phyloP scores from a whole-genome alignment of 2,888 invertebrate species.

The Andrena chrysosceles region DNA sequence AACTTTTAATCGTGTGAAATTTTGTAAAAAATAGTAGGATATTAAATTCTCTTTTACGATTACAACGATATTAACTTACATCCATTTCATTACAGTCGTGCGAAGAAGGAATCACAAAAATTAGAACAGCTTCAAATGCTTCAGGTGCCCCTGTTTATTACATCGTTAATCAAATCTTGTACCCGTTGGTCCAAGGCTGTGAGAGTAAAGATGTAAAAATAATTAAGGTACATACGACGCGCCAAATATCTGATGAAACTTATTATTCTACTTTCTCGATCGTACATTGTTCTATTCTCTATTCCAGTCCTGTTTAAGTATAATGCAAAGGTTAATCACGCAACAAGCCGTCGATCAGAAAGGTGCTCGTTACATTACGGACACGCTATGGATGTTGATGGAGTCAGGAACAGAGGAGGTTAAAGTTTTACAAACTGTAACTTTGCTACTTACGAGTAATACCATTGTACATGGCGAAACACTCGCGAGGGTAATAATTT shows the following conservation, averaged over 20 bases:
- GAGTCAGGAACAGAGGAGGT: conserved; percentile 98
- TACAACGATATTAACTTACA: not conserved
- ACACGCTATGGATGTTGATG: conserved; percentile 96
- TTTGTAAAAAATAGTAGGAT: not conserved
- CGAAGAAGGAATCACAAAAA: conserved; percentile 96
- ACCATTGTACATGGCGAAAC: conserved; percentile 97
- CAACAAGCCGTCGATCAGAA: conserved; percentile 96
- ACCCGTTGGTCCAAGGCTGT: conserved; percentile 98
- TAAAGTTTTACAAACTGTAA: conserved; percentile 97
- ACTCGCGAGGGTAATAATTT: conserved; percentile 91
- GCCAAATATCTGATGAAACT: not conserved
- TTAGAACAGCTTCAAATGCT: conserved; percentile 91
- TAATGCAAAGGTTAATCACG: conserved; percentile 97
- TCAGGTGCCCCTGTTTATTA: conserved; percentile 94
- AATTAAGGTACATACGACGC: conserved; percentile 89
- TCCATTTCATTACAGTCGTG: conserved; percentile 90
- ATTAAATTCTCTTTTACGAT: not conserved
- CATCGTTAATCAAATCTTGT: conserved; percentile 96
- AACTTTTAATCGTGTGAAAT: not conserved
- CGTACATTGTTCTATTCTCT: not conserved
- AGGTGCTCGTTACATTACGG: conserved; percentile 96
- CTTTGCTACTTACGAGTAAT: conserved; percentile 97
- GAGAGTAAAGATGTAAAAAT: conserved; percentile 98
- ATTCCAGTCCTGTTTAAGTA: conserved; percentile 93
- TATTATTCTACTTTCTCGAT: conserved; percentile 14